Conservation (phyloP, 2,113 vertebrate genomes). For the Parotia lawesii region DNA sequence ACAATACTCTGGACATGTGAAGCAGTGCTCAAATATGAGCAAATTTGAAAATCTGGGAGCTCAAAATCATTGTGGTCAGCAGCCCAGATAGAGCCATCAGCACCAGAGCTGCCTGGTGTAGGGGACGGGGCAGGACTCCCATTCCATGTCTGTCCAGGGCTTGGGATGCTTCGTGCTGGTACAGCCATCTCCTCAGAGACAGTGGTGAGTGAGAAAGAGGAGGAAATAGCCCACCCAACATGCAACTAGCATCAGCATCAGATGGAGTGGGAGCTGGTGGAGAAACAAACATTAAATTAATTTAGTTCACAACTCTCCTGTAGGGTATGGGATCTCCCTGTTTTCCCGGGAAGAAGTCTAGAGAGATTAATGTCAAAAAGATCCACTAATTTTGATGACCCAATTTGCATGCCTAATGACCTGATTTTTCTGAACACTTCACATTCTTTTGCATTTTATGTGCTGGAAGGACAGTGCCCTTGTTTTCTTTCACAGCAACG, state of each 20-base stretch:
- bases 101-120: background rate
- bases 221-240: background rate
- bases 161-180: fast-evolving
- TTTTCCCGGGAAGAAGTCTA: slow-evolving; percentile 61
- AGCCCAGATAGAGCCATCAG: background rate
- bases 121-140: background rate
- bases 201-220: background rate
- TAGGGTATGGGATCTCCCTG: slow-evolving; percentile 65
- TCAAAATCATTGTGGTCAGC: background rate
- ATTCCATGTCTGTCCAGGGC: background rate
- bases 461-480: slow-evolving; percentile 50
- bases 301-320: slow-evolving; percentile 68
- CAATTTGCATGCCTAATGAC: slow-evolving; percentile 66
- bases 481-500: slow-evolving; percentile 27
- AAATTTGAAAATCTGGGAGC: background rate
- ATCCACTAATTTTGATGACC: slow-evolving; percentile 69
- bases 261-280: slow-evolving; percentile 20
- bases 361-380: slow-evolving; percentile 69
- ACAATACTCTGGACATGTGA: background rate
- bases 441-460: slow-evolving; percentile 15
- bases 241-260: slow-evolving; percentile 45
- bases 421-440: slow-evolving; percentile 61
- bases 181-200: fast-evolving
- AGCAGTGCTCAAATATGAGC: background rate
- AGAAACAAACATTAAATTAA: slow-evolving; percentile 69